Evolutionary conservation across 2,888 invertebrate species (phyloP).

Genomic region (Hirtodrosophila duncani): DNA sequence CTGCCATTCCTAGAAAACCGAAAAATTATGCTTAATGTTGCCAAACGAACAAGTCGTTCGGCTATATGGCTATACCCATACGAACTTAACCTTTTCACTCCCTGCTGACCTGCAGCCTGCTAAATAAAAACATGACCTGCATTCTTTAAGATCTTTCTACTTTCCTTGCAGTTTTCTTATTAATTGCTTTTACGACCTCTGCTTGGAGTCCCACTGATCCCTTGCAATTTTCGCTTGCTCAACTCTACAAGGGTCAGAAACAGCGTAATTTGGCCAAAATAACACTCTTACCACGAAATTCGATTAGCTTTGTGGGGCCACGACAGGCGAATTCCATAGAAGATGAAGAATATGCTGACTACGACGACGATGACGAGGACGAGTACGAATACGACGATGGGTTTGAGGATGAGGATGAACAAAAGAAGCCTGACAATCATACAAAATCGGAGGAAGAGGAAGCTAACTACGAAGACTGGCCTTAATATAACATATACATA

Average conservation of each 20-base stretch:
- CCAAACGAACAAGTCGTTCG: no score
- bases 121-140: no score
- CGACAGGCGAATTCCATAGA: constrained; percentile 31
- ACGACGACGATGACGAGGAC: constrained; percentile 12
- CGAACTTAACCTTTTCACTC: no score
- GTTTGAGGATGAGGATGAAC: constrained; percentile 11
- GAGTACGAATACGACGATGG: constrained; percentile 4
- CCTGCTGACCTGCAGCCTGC: no score
- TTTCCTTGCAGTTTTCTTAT: constrained; percentile 4
- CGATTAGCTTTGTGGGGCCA: constrained; percentile 43
- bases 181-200: constrained; percentile 8
- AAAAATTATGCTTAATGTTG: no score
- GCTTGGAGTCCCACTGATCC: constrained; percentile 48
- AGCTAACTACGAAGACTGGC: constrained; percentile 29
- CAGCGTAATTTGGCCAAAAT: constrained; percentile 42
- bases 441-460: constrained; percentile 26
- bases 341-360: constrained; percentile 12
- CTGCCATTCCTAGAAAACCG: no score
- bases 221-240: constrained; percentile 20
- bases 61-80: no score
- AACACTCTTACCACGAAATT: constrained; percentile 26
- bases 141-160: not conserved
- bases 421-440: constrained; percentile 11
- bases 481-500: constrained; percentile 5
- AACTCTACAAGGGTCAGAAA: constrained; percentile 32